Percentiles rank a stretch among this genome's conserved stretches.
phyloP scores from a whole-genome alignment of 2,888 invertebrate species.

The Cerastis rubricosa region DNA sequence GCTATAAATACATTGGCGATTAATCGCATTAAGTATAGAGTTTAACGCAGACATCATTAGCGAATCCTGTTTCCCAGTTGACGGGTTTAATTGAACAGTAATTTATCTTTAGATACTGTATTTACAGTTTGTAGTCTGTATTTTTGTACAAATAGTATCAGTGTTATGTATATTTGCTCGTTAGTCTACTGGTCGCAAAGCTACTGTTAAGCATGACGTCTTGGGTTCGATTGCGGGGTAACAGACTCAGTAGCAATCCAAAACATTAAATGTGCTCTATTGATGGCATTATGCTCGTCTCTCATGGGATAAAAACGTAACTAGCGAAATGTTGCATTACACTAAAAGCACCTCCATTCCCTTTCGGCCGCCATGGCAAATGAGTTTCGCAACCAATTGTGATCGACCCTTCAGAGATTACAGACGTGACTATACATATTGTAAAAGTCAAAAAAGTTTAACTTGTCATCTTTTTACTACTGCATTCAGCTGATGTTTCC shows the following conservation, averaged over 20 bases:
- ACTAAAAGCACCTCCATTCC: not conserved
- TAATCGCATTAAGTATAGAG: constrained; percentile 43
- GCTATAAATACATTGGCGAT: constrained; percentile 17
- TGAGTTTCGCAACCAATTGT: too few relatives aligned
- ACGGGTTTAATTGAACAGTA: constrained; percentile 38
- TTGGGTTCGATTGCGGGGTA: not conserved
- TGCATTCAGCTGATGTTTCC: not conserved
- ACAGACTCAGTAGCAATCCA: not conserved
- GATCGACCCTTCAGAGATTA: not conserved
- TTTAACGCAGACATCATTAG: constrained; percentile 48
- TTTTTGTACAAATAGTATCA: not conserved
- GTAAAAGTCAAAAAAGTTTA: not conserved
- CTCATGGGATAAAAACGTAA: not conserved
- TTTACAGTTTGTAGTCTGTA: not conserved
- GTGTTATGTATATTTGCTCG: not conserved
- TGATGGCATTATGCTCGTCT: not conserved
- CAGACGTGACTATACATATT: not conserved
- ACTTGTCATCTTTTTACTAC: too few relatives aligned
- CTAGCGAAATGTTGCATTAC: not conserved
- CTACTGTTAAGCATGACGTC: not conserved
- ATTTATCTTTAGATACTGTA: constrained; percentile 36
- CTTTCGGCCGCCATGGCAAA: too few relatives aligned
- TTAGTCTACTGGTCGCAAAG: not conserved
- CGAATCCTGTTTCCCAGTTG: constrained; percentile 45
- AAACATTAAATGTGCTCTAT: not conserved